Evolutionary conservation across 2,888 invertebrate species (phyloP).

Genomic region (Heliconius ethilla): DNA sequence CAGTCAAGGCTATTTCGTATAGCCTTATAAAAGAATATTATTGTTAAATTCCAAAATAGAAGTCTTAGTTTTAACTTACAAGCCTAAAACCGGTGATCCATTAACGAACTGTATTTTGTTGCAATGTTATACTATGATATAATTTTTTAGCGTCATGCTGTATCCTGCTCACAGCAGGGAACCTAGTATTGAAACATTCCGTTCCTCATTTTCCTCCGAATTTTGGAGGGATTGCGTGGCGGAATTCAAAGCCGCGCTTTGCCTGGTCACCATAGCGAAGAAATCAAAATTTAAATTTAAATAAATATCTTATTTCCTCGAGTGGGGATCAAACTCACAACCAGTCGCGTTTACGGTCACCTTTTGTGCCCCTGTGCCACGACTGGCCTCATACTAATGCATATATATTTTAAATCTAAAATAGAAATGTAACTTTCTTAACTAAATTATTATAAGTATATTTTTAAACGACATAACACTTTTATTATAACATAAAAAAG

Average conservation of each 20-base stretch:
- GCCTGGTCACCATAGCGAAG: not conserved
- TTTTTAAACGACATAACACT: no score
- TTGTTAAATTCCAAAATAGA: not conserved
- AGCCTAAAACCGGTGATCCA: not conserved
- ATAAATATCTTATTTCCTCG: not conserved
- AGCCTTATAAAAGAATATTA: slow-evolving; percentile 15
- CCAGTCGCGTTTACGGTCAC: no score
- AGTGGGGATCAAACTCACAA: no score
- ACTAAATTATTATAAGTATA: no score
- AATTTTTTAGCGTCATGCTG: no score
- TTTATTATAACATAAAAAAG: no score
- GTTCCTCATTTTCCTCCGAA: not conserved
- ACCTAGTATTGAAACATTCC: not conserved
- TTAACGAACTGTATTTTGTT: not conserved
- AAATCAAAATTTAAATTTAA: not conserved
- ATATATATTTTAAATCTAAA: no score
- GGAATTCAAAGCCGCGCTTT: not conserved
- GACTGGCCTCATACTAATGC: no score
- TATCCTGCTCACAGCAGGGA: not conserved
- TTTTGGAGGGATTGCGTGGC: not conserved
- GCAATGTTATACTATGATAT: no score
- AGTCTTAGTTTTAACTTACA: not conserved
- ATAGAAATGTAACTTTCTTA: no score
- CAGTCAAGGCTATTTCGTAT: slow-evolving; percentile 28
- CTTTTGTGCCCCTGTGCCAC: no score